A percentile compares a stretch with the other conserved stretches of the same genome.
Conservation (phyloP, 2,113 vertebrate genomes). For the Melanocharis versteri region DNA sequence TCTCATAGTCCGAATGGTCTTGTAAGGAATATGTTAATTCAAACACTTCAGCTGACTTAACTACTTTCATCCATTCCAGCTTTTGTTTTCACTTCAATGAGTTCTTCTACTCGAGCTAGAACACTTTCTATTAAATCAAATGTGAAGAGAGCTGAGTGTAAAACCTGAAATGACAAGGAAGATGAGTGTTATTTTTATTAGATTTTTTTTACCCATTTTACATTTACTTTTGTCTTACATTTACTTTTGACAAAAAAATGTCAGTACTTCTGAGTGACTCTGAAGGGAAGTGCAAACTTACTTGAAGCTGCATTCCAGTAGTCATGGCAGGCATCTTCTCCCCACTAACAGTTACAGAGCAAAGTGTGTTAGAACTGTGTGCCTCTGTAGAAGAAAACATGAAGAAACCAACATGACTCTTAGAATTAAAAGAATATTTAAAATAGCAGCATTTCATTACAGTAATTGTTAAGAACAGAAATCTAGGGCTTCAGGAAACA, state of each 20-base stretch:
- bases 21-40: neutral
- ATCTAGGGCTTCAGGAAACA: neutral
- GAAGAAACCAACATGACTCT: neutral
- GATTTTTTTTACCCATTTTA: neutral
- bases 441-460: neutral
- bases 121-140: conserved; percentile 97
- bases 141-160: conserved; percentile 89
- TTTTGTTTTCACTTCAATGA: conserved; percentile 82
- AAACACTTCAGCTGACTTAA: conserved; percentile 60
- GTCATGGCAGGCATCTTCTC: conserved; percentile 80
- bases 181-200: conserved; percentile 38
- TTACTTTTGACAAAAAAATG: neutral
- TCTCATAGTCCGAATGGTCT: neutral
- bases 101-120: conserved; percentile 86
- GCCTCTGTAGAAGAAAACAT: conserved; percentile 41
- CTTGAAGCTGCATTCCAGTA: conserved; percentile 85
- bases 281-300: conserved; percentile 42
- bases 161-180: conserved; percentile 78
- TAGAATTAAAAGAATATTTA: neutral
- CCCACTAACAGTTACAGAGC: conserved; percentile 72
- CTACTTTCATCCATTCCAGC: conserved; percentile 67
- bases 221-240: neutral
- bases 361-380: conserved; percentile 48
- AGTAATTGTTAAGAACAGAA: neutral
- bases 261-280: neutral